Base-by-base conservation (phyloP, 2,888 invertebrate genomes). In the Acronicta alni region DNA sequence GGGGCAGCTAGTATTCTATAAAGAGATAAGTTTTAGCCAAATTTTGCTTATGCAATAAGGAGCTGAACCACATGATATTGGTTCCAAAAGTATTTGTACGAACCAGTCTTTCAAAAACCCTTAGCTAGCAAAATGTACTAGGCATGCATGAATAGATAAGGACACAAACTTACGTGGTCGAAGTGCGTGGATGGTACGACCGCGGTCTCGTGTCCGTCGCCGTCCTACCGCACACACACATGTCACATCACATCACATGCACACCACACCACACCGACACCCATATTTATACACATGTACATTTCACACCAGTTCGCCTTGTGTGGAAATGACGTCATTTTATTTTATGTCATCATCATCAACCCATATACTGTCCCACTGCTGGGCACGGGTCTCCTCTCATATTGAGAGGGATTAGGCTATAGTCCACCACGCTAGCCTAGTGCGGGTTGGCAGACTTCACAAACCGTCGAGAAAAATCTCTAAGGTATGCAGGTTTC, bases 201-300 rank as follows among this genome's bases (percentile, higher is more conserved):
- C 71, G 89, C 80, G 61, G 90, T 92, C 91, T 90, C 92, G 87
- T 82, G 90, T 37, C 93, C 93, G 81, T 87, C 91, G 79, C 93
- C 92, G 87, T 88, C 93, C 93, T 94, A 90, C 79, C 80, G 82
- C 85, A 87, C 90, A 89, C 89, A 91, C 85, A 89, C 84, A 87
- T 62, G 71, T 77, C 72, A 75, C 61, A 84, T 82, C 42, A 88
- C 91, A 90, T 90, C n/a, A n/a, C n/a, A n/a, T n/a, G n/a, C n/a
- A n/a, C n/a, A n/a, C 90, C 91, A 89, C 67, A 83, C 87, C 89
- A 89, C 88, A 91, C 89, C 89, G 73, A 90, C 90, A 90, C 91
- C 89, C 63, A 71, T 73, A 79, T 72, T 75, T 78, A 79, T 75
- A 80, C 73, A 84, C 82, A 82, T 84, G 84, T 84, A 85, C 80